Evolutionary conservation across 2,797 vertebrate genomes (phyloP), one percentile per base, ranked within the genome.

Genomic region (Danio albolineatus): DNA sequence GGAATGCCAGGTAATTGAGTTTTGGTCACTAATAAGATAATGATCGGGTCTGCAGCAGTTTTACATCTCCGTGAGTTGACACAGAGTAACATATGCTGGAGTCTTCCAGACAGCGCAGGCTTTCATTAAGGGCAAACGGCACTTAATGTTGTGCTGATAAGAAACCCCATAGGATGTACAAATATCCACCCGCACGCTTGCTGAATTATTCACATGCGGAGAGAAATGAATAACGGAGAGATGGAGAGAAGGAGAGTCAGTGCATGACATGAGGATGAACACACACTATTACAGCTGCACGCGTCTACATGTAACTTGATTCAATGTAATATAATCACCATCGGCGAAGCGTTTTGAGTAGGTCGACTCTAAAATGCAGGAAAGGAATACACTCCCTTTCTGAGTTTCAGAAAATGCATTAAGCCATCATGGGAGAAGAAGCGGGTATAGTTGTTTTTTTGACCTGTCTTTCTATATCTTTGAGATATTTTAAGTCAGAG

Each of bases 1-100:
- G 57, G 79, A 82, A 66, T 69, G 71, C 69, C 75, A 28, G 74
- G 83, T 84, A 80, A 83, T 82, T 84, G 73, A 81, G 85, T 88
- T 84, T 75, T 56, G 39, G 41, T 51, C 51, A 72, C 79, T 86
- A 85, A 86, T 28, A 28, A 28, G 28, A 28, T 28, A 28, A 83
- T 85, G 78, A 85, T 84, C 82, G 73, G 73, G 61, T 69, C 73
- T 76, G 71, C 69, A 67, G 76, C 54, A 66, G 38, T 64, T 28
- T 28, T 28, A 28, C 28, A 28, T 28, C 28, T 28, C 28, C 3
- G 28, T 28, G 78, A 81, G 59, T 78, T 78, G 70, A 75, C 62
- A 39, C 69, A 81, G 78, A 72, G 78, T 41, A 71, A 56, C 69
- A 71, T 71, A 80, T 60, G 71, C 79, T 51, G 19, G 64, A 44